Evolutionary conservation across 2,113 vertebrate species (phyloP), one percentile per base, ranked within the genome.

Genomic region (Peromyscus leucopus): DNA sequence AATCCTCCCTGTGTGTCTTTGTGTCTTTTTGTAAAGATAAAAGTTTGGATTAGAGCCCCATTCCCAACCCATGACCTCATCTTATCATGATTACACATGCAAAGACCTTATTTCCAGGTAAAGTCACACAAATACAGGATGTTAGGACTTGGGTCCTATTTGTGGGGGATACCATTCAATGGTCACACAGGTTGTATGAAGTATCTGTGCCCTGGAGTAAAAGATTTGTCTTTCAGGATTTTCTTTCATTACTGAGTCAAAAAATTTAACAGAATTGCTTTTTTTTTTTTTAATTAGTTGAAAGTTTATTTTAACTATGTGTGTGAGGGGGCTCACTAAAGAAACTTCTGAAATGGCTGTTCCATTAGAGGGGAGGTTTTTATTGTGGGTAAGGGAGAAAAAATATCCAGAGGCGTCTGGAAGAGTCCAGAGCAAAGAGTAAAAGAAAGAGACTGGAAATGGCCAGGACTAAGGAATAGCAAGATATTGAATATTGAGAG

Each of bases 261-360:
- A 96, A 65, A 96, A 61, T 76, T 93, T 96, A 88, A 33, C 17
- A 92, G 51, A 46, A 33, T 61, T 89, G 28, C 39, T 39, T 55
- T 65, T 46, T 21, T 78, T 86, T 67, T 67, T 67, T 31, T 67
- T 67, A 75, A 75, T 36, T 36, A 22, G 21, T 57, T 26, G 16
- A 88, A 46, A 67, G 42, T 85, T 93, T 75, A 94, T 95, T 92
- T 84, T 76, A 94, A 89, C 72, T 61, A n/a, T 48, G 72, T 21
- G 31, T 42, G n/a, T 28, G 22, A 63, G 22, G n/a, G 36, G 7
- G 12, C 55, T 61, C 80, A 16, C 12, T 61, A 42, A 42, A 15
- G 12, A 42, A 84, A 28, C 57, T 42, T 42, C 7, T 31, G 59
- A 63, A 84, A 84, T 42, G n/a, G 15, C n/a, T 42, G 15, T 19